Base-by-base conservation (phyloP, 2,888 invertebrate species). In the Blastobasis lacticolella region DNA sequence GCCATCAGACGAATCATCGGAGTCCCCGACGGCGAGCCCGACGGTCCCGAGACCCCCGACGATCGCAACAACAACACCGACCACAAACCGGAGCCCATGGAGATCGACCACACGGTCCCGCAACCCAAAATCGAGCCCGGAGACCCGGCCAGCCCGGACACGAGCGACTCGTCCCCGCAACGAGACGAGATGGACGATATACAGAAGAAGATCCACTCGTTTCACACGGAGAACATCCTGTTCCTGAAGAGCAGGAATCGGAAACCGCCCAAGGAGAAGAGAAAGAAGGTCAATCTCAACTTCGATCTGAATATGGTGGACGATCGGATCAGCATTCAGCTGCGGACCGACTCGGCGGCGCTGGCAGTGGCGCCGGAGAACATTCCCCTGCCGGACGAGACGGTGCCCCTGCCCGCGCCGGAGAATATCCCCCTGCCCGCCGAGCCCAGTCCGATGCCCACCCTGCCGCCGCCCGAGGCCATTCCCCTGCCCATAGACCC, bases 171-270 rank as follows among this genome's bases (percentile, higher is more conserved):
- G 0, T 88, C 88, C 0, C 89, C 88, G 0, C 83, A 87, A 49
- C 73, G 85, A 5, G 88, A 91, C 62, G 90, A 91, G 62, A 89
- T 90, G 81, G 90, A 90, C 58, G 91, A 91, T 61, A 90, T 91
- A 51, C 91, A 91, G 64, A 90, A 91, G 62, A 90, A 90, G 58
- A 83, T 91, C 56, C 89, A 90, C 61, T 90, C 90, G 41, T 91
- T 91, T 69, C 91, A 91, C 66, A 91, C 90, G 1, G 91, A 90
- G 64, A 91, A 91, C 66, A 91, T 91, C 56, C 85, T 88, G 57
- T 89, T 90, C 61, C 69, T 91, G 46, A 90, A 90, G 61, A 90
- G 91, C 50, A 84, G 91, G 56, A 91, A 91, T 54, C 91, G 90
- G 54, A 91, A 91, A 54, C 86, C 73, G 5, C 73, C 87, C 0